phyloP scores from a whole-genome alignment of 1,140 invertebrate genomes.

The Rhagoletis pomonella region DNA sequence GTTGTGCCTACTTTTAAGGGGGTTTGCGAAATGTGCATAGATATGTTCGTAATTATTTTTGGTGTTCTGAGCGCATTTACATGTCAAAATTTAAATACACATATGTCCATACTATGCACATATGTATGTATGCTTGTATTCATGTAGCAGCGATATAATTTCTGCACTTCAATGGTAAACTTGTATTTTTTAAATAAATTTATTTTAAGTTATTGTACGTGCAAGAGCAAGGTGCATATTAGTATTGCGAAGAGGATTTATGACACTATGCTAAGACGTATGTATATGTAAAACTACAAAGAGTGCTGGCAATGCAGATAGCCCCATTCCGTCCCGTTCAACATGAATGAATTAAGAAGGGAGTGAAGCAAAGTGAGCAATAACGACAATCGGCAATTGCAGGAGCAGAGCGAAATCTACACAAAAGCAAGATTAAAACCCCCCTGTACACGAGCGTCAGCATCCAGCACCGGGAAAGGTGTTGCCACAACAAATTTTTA shows the following conservation, averaged over 20 bases:
- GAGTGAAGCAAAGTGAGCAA: conserved; percentile 13
- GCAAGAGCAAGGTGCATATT: conserved; percentile 49
- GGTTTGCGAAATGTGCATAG: too few species aligned
- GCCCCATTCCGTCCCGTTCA: neutral
- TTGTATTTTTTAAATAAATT: conserved; percentile 36
- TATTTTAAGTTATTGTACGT: conserved; percentile 45
- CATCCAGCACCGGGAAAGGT: neutral
- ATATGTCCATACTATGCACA: neutral
- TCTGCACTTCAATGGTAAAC: neutral
- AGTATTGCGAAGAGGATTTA: conserved; percentile 32
- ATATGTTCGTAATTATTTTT: neutral
- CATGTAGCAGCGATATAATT: neutral
- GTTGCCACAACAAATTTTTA: too few species aligned
- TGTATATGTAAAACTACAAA: too few species aligned
- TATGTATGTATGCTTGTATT: neutral
- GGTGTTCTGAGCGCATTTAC: conserved; percentile 18
- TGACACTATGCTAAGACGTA: neutral
- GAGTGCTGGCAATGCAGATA: too few species aligned
- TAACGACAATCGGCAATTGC: neutral
- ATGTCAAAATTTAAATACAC: neutral
- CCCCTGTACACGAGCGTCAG: neutral
- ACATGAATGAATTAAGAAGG: conserved; percentile 24
- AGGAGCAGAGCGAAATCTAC: neutral
- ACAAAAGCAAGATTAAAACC: too few species aligned
- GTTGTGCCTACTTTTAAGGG: too few species aligned